Evolutionary conservation across 2,797 vertebrate species (phyloP), one percentile per base, ranked within the genome.

Genomic region (Pteropus rufus): DNA sequence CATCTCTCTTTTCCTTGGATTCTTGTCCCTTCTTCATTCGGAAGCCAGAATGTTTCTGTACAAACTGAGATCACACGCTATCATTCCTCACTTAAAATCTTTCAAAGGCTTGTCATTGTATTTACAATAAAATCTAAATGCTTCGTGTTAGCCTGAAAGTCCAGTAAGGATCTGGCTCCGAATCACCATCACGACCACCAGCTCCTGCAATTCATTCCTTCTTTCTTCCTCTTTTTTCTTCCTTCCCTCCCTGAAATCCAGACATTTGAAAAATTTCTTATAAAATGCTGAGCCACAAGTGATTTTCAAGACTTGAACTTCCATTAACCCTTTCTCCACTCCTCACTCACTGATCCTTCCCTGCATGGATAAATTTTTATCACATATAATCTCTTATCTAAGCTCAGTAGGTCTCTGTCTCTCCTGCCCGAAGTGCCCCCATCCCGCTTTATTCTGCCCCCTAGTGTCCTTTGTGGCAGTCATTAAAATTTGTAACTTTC

Each of bases 351-450:
- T 7, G 58, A 67, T 10, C 31, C 12, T 87, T 36, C 60, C 84
- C 49, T 70, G 41, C 44, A 6, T 16, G 15, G 44, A 14, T 73
- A 24, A 89, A 41, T 73, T 44, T 65, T 79, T 31, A 14, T 56
- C 44, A 69, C 49, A 76, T n/a, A 23, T 34, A 7, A 18, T 24
- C 46, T 39, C 19, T 34, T 80, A 26, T 10, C 34, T 29, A 26
- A 62, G 36, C 14, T 58, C 24, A 8, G 1, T 7, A 21, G 24
- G 6, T 1, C 15, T 91, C 31, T 21, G 7, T 1, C 12, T 18
- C 16, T 79, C 16, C 9, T 36, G 5, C 21, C 29, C 39, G 5
- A 62, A 34, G 0, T 7, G 1, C 0, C 12, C 12, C 11, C 1
- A 34, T 39, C 7, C 9, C 81, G 2, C 41, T 77, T 41, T 15